These are phyloP conservation scores for Arenaria interpres DNA, from an alignment of 2,113 vertebrate genomes.

Conservation along the genomic window DNA sequence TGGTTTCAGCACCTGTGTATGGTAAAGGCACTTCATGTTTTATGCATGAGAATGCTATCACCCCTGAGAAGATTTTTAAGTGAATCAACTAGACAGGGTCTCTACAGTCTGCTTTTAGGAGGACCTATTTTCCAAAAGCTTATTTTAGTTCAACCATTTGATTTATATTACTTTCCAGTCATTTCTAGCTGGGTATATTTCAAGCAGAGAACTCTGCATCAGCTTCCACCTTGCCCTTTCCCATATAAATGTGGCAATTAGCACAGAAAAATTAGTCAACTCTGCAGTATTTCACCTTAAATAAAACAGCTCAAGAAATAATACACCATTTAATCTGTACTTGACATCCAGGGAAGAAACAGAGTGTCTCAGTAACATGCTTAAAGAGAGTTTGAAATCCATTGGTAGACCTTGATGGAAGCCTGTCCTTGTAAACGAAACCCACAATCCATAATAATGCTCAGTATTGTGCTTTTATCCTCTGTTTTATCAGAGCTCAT, in stretches of 20 bases:
- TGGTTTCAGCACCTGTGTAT: background rate
- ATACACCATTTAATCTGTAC: background rate
- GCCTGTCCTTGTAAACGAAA: background rate
- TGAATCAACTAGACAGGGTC: background rate
- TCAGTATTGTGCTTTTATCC: background rate
- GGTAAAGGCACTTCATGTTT: background rate
- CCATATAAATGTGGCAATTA: slow-evolving; percentile 8
- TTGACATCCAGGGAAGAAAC: background rate
- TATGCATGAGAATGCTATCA: background rate
- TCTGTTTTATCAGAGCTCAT: slow-evolving; percentile 13
- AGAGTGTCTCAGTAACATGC: background rate
- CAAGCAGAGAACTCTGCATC: background rate
- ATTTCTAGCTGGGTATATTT: background rate
- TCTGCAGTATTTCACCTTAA: slow-evolving; percentile 11
- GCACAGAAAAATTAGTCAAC: slow-evolving; percentile 17
- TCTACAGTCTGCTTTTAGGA: background rate
- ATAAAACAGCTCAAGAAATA: slow-evolving; percentile 37
- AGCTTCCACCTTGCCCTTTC: background rate
- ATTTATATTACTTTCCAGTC: background rate
- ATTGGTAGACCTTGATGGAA: background rate
- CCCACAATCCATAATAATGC: background rate
- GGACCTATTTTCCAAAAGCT: background rate
- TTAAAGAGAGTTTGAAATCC: background rate
- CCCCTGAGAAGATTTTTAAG: background rate
- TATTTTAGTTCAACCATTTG: background rate